Evolutionary conservation across 2,797 vertebrate genomes (phyloP).

Genomic region (Chiloscyllium punctatum): DNA sequence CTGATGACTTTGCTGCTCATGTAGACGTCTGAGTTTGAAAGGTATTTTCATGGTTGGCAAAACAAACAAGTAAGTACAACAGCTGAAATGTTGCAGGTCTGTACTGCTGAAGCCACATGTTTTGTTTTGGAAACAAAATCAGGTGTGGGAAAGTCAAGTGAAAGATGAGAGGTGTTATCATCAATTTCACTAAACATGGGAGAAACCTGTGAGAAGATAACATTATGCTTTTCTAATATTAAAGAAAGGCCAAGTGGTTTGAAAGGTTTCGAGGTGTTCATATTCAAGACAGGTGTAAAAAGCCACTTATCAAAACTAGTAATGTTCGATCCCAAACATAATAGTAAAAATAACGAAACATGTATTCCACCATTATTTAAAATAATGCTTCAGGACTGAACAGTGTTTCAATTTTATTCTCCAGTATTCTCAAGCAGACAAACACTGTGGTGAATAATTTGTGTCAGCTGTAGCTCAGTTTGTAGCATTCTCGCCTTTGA

Average conservation of each 20-base stretch:
- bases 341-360: neutral
- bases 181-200: neutral
- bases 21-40: neutral
- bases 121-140: constrained; percentile 1
- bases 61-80: constrained; percentile 29
- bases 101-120: neutral
- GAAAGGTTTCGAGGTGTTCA: neutral
- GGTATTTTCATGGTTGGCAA: constrained; percentile 30
- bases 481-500: too few relatives aligned
- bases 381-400: neutral
- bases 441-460: neutral
- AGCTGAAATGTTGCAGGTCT: neutral
- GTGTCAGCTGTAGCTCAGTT: too few relatives aligned
- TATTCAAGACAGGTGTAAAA: neutral
- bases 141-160: neutral
- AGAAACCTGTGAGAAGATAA: neutral
- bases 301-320: neutral
- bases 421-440: neutral
- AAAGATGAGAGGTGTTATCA: constrained; percentile 10
- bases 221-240: neutral
- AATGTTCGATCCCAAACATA: neutral
- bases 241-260: neutral
- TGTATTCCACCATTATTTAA: neutral
- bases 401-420: neutral
- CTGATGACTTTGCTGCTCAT: constrained; percentile 12